Percentiles rank a stretch among this genome's conserved stretches.
Conservation (phyloP, 1,140 invertebrate genomes). For the Caenorhabditis briggsae region DNA sequence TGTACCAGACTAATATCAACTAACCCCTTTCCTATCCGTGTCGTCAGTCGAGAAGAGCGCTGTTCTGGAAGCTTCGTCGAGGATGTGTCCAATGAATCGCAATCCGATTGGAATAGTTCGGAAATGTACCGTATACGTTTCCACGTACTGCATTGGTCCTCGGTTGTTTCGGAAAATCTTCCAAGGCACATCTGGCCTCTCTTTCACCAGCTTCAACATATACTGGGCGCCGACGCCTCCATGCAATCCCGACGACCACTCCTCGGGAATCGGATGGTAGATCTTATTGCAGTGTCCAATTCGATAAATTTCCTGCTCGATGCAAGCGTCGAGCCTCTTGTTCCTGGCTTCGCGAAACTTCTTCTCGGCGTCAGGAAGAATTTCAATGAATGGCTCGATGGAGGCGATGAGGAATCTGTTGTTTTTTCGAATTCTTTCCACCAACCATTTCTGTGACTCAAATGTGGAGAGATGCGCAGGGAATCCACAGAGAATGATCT, state of each 20-base stretch:
- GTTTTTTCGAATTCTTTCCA: neutral
- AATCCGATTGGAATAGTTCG: neutral
- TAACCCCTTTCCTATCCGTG: neutral
- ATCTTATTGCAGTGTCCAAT: neutral
- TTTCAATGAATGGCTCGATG: neutral
- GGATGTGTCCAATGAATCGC: neutral
- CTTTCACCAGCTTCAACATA: neutral
- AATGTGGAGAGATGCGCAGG: neutral
- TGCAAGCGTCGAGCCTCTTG: neutral
- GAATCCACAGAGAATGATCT: neutral
- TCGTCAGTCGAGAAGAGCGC: neutral
- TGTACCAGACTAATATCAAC: neutral
- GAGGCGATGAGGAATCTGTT: neutral
- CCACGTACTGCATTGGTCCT: neutral
- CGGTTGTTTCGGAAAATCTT: neutral
- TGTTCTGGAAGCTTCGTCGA: neutral
- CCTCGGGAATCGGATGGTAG: conserved; percentile 5
- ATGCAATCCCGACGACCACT: neutral
- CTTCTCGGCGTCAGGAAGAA: too few species aligned
- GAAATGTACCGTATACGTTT: conserved; percentile 1
- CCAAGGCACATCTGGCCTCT: neutral
- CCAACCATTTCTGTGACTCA: neutral
- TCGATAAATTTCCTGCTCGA: neutral
- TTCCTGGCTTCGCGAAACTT: neutral
- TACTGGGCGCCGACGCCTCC: neutral